phyloP scores from a whole-genome alignment of 1,140 invertebrate species.

The Globodera rostochiensis region DNA sequence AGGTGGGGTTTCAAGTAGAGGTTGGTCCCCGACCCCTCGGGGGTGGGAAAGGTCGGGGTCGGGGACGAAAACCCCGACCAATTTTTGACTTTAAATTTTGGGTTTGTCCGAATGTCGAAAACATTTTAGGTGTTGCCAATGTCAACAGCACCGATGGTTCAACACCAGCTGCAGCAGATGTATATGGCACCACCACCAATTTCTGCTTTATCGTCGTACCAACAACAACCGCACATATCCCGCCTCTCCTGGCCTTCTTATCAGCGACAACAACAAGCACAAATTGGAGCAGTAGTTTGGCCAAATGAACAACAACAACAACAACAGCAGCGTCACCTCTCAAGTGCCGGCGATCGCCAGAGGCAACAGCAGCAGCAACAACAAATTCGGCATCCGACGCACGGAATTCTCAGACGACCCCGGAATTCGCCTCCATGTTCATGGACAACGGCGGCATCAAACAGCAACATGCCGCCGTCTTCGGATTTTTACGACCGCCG shows the following conservation, averaged over 20 bases:
- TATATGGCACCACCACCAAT: background rate
- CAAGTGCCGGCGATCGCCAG: background rate
- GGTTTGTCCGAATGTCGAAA: too few species aligned
- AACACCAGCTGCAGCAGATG: background rate
- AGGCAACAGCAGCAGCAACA: slow-evolving; percentile 18
- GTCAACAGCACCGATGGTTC: background rate
- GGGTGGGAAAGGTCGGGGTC: too few species aligned
- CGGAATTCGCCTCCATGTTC: background rate
- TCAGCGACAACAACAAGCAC: background rate
- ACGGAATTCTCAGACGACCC: slow-evolving; percentile 45
- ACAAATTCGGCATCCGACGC: background rate
- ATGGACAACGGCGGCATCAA: background rate
- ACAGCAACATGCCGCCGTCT: too few species aligned
- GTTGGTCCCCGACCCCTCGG: too few species aligned
- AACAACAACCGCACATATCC: background rate
- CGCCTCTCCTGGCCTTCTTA: background rate
- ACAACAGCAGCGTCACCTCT: slow-evolving; percentile 6
- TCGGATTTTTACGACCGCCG: too few species aligned
- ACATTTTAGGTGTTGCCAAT: background rate
- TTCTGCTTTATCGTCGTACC: background rate
- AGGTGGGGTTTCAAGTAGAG: too few species aligned
- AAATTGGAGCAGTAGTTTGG: background rate
- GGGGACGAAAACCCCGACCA: too few species aligned
- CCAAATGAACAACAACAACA: slow-evolving; percentile 2
- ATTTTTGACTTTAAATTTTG: too few species aligned